phyloP scores from a whole-genome alignment of 2,888 invertebrate species.

The Sympetrum striolatum region DNA sequence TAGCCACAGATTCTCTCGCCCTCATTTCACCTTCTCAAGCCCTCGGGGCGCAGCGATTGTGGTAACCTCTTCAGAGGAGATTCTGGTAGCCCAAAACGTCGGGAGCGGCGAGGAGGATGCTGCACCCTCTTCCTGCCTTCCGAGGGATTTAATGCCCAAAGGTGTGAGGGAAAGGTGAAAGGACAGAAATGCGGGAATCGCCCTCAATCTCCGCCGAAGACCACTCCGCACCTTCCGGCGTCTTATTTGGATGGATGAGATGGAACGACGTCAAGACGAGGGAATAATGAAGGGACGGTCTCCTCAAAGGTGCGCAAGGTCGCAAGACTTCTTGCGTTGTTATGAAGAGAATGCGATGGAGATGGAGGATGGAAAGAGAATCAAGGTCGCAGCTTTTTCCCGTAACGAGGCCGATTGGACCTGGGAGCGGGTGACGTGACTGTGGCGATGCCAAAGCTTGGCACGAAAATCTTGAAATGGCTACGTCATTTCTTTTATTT shows the following conservation, averaged over 20 bases:
- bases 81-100: background rate
- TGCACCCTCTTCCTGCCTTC: background rate
- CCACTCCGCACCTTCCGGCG: background rate
- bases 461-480: no score
- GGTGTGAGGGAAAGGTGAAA: background rate
- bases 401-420: conserved; percentile 4
- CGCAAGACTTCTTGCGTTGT: background rate
- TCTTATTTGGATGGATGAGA: background rate
- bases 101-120: background rate
- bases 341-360: background rate
- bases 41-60: background rate
- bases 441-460: no score
- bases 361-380: background rate
- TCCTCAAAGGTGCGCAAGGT: background rate
- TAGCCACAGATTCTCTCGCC: background rate
- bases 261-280: background rate
- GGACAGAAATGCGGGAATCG: background rate
- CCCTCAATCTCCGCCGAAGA: background rate
- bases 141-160: background rate
- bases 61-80: background rate
- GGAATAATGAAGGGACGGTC: background rate
- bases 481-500: no score
- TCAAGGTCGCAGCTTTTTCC: conserved; percentile 14
- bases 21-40: background rate
- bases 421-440: background rate